These are phyloP conservation scores for Basileuterus tristriatus DNA, from an alignment of 2,797 vertebrate species.

Conservation along the genomic window DNA sequence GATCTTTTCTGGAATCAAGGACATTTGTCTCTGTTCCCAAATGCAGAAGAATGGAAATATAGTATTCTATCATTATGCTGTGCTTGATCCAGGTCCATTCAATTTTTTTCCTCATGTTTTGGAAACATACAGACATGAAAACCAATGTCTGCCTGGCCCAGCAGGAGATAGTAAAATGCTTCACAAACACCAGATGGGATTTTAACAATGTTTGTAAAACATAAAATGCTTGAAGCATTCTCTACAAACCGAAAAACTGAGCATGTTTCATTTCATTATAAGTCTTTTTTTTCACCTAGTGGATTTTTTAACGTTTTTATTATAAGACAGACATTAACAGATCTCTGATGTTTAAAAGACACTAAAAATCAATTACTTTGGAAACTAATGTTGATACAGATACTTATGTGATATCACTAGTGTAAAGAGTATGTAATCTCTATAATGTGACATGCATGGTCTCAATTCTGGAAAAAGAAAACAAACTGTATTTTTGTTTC, in stretches of 20 bases:
- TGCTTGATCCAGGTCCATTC: conserved; percentile 63
- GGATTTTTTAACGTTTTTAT: conserved; percentile 27
- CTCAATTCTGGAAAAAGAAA: neutral
- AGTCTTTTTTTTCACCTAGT: conserved; percentile 50
- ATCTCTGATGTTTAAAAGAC: conserved; percentile 18
- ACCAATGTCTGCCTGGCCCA: conserved; percentile 72
- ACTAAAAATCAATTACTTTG: neutral
- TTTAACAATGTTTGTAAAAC: conserved; percentile 71
- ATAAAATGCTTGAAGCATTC: conserved; percentile 56
- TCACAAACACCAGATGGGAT: conserved; percentile 77
- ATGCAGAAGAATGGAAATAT: conserved; percentile 61
- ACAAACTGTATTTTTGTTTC: neutral
- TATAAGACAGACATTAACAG: neutral
- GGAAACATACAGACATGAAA: conserved; percentile 72
- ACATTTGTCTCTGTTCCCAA: conserved; percentile 65
- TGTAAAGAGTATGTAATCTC: neutral
- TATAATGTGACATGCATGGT: neutral
- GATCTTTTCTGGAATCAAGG: conserved; percentile 58
- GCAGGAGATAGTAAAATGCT: conserved; percentile 77
- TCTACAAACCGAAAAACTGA: conserved; percentile 63
- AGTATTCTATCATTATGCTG: conserved; percentile 63
- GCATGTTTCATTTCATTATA: conserved; percentile 58
- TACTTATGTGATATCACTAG: neutral
- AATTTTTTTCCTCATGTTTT: conserved; percentile 70
- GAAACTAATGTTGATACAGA: neutral